A percentile compares a stretch with the other conserved stretches of the same genome.
These are phyloP conservation scores for Cryptocephalus moraei DNA, from an alignment of 2,888 invertebrate genomes.

Conservation along the genomic window DNA sequence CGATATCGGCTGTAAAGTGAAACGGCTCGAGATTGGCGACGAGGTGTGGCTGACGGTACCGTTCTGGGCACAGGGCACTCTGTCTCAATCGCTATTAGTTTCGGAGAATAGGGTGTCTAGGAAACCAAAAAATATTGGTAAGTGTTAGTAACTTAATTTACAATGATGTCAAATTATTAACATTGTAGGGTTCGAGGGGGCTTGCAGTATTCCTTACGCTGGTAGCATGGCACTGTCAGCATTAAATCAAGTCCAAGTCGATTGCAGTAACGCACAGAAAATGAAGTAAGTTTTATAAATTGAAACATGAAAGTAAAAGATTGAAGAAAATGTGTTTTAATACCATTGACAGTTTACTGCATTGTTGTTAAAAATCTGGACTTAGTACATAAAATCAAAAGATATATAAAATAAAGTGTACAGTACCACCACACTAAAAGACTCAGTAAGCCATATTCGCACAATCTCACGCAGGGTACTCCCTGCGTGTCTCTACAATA, in stretches of 20 bases:
- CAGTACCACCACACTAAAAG: too few species aligned
- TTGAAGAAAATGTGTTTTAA: too few species aligned
- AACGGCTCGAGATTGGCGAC: constrained; percentile 49
- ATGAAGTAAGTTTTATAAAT: constrained; percentile 37
- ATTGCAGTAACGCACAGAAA: constrained; percentile 39
- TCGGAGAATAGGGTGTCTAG: constrained; percentile 42
- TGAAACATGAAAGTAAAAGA: too few species aligned
- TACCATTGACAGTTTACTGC: too few species aligned
- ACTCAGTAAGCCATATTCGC: too few species aligned
- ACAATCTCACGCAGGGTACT: too few species aligned
- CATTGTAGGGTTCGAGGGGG: constrained; percentile 43
- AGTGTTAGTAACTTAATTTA: too few species aligned
- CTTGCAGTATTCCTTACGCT: constrained; percentile 50
- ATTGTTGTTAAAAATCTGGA: too few species aligned
- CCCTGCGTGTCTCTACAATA: too few species aligned
- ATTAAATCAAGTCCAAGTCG: constrained; percentile 39
- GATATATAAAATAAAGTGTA: too few species aligned
- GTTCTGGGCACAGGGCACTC: constrained; percentile 47
- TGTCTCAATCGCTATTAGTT: constrained; percentile 46
- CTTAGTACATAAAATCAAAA: too few species aligned
- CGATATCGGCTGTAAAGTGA: constrained; percentile 49
- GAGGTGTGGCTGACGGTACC: constrained; percentile 50
- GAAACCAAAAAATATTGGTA: constrained; percentile 41
- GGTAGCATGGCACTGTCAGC: constrained; percentile 47
- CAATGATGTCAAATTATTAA: too few species aligned